Base-by-base conservation (phyloP, 2,888 invertebrate genomes). In the Anarsia innoxiella region DNA sequence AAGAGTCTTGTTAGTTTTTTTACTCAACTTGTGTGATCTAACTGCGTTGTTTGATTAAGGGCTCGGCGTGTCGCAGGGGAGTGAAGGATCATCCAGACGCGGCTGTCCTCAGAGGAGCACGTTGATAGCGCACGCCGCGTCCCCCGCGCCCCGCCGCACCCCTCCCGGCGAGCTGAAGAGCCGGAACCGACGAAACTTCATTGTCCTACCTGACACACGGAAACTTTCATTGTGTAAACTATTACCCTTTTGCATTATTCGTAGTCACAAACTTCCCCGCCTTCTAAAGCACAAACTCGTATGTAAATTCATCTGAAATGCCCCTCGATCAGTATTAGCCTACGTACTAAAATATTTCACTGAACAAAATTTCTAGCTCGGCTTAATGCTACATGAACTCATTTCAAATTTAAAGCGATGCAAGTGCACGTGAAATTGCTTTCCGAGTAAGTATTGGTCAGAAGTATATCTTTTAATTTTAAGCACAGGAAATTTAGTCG, bases 401-500 rank as follows among this genome's bases (percentile, higher is more conserved):
- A 23, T 29, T 35, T 31, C 2, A 29, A 34, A 39, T 30, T 30
- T 30, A 31, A 25, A 14, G 12, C 34, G 13, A 31, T 16, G 25
- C 35, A 31, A 29, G 33, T 32, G 28, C 13, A 32, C 30, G 33
- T 26, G 26, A 29, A 37, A 40, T 40, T 37, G 37, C 25, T 42
- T 42, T 41, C 40, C 35, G 25, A 11, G 34, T 39, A 36, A 35
- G 60, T 67, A 68, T 70, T 68, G 69, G 69, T 61, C 60, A 61
- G 59, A 51, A 59, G 59, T 67, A 39, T 47, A 63, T 66, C 64
- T 68, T 73, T 72, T 72, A 72, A 73, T 70, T 73, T 70, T 41
- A 68, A 68, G 60, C 62, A 55, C 57, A 66, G 69, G 59, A 69
- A 66, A 69, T 75, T 72, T 70, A 63, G 68, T 66, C 59, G 48